Percentiles rank a stretch among this genome's conserved stretches.
phyloP scores from a whole-genome alignment of 2,113 vertebrate species.

The Psephotus haematonotus region DNA sequence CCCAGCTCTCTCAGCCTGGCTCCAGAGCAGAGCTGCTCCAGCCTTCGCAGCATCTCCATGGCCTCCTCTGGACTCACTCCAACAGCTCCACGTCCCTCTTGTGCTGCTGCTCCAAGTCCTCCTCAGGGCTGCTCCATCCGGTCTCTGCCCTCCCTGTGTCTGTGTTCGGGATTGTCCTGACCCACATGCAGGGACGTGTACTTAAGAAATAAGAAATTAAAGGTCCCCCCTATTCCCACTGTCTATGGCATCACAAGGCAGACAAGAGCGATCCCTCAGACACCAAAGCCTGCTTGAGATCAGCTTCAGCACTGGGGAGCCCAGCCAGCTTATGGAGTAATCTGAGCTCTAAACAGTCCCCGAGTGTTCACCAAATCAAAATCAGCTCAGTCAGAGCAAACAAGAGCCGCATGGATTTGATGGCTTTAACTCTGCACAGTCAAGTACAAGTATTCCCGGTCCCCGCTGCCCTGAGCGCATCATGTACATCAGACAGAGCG shows the following conservation, averaged over 20 bases:
- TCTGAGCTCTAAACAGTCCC: neutral
- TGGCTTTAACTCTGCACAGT: neutral
- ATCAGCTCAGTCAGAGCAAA: neutral
- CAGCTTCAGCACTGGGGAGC: neutral
- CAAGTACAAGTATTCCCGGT: neutral
- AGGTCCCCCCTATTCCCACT: neutral
- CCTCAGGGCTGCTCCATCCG: neutral
- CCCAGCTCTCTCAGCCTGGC: neutral
- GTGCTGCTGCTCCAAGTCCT: neutral
- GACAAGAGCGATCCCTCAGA: too few species aligned
- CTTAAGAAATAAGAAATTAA: neutral
- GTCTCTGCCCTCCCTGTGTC: neutral
- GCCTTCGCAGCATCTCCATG: neutral
- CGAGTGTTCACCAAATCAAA: neutral
- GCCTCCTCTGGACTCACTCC: neutral
- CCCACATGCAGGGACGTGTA: neutral
- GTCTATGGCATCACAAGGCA: neutral
- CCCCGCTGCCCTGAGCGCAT: fast-evolving
- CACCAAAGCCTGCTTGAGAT: fast-evolving
- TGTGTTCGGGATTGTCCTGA: neutral
- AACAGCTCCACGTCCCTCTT: neutral
- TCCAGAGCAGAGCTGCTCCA: neutral
- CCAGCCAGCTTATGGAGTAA: neutral
- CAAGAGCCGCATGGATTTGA: neutral
- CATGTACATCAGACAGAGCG: fast-evolving